Conservation (phyloP, 2,113 vertebrate genomes). For the Gavialis gangeticus region DNA sequence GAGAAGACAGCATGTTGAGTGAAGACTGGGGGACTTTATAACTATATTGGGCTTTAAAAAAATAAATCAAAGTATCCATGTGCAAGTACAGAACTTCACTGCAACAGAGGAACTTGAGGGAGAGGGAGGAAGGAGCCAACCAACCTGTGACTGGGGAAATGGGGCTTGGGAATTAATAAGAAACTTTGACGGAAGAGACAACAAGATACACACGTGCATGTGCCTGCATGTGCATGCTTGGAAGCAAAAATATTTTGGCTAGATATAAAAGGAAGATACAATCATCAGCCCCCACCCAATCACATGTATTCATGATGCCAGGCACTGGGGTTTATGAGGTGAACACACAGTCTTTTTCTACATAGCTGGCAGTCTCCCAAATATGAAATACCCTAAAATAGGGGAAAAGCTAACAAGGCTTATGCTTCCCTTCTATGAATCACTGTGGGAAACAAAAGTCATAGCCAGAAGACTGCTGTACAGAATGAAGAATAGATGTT, state of each 20-base stretch:
- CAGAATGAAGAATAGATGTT: background rate
- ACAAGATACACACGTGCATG: background rate
- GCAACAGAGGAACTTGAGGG: background rate
- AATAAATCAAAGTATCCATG: background rate
- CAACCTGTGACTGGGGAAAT: background rate
- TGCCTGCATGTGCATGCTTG: too few species aligned
- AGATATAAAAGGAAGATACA: background rate
- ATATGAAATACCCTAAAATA: background rate
- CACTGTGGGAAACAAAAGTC: background rate
- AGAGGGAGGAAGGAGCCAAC: background rate
- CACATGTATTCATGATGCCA: too few species aligned
- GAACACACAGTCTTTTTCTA: background rate
- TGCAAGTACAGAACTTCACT: background rate
- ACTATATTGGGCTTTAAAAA: background rate
- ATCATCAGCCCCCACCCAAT: background rate
- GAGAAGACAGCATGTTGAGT: background rate
- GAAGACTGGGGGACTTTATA: background rate
- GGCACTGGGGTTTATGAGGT: too few species aligned
- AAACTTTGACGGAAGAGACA: background rate
- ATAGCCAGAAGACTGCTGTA: background rate
- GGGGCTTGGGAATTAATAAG: background rate
- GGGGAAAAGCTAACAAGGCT: background rate
- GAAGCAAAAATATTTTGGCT: background rate
- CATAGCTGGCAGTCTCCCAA: background rate
- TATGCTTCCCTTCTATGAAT: background rate